A percentile compares a stretch with the other conserved stretches of the same genome.
Evolutionary conservation across 2,888 invertebrate genomes (phyloP).

Genomic region (Criorhina ranunculi): DNA sequence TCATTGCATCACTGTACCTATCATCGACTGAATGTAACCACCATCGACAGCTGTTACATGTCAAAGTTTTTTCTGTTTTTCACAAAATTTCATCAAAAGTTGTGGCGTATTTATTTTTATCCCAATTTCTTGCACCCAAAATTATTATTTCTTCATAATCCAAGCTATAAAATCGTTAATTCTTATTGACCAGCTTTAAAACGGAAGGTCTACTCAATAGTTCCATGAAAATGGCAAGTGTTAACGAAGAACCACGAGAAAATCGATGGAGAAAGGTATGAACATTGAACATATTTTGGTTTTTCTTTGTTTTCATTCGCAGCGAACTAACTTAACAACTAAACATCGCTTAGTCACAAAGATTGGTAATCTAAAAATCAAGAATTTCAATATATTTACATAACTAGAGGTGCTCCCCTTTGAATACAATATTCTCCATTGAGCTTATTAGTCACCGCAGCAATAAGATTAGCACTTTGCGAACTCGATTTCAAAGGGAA

Average conservation of each 20-base stretch:
- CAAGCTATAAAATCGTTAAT: background rate
- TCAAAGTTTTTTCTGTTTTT: conserved; percentile 55
- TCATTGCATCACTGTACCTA: conserved; percentile 11
- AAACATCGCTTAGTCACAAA: conserved; percentile 21
- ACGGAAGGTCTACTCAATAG: conserved; percentile 57
- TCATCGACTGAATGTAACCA: background rate
- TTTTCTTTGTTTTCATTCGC: conserved; percentile 8
- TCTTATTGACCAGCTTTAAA: too few species aligned
- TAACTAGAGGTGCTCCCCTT: conserved; percentile 1
- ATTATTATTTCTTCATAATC: background rate
- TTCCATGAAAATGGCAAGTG: conserved; percentile 73
- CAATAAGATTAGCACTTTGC: conserved; percentile 30
- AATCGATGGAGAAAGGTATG: conserved; percentile 79
- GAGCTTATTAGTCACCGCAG: conserved; percentile 40
- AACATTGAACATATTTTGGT: background rate
- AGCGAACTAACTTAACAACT: conserved; percentile 19
- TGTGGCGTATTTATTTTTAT: conserved; percentile 58
- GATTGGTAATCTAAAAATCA: background rate
- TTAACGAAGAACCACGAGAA: conserved; percentile 75
- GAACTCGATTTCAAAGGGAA: conserved; percentile 14
- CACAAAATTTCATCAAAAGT: conserved; percentile 32
- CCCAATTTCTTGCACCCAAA: background rate
- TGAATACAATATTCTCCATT: background rate
- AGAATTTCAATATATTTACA: background rate
- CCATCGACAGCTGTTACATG: conserved; percentile 54